These are phyloP conservation scores for Cinclus cinclus DNA, from an alignment of 2,113 vertebrate genomes.

Conservation along the genomic window DNA sequence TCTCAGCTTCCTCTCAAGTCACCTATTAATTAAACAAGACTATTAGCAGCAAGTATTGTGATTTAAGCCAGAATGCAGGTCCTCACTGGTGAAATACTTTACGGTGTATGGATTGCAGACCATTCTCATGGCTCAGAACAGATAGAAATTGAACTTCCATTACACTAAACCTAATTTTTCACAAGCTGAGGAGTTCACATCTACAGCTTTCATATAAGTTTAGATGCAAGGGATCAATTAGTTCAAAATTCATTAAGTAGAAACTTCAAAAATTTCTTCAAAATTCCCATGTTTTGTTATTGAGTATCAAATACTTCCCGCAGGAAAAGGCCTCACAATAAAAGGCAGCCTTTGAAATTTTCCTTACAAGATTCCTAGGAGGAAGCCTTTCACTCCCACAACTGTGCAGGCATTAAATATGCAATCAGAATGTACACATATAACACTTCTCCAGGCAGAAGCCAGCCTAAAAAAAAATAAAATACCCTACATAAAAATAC, in stretches of 20 bases:
- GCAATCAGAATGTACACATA: background rate
- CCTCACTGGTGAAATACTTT: background rate
- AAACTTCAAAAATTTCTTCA: background rate
- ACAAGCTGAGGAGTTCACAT: background rate
- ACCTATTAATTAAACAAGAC: background rate
- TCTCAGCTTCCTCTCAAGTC: background rate
- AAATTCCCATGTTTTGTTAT: background rate
- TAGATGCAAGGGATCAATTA: background rate
- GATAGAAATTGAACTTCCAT: background rate
- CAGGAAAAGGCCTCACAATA: background rate
- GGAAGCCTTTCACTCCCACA: background rate
- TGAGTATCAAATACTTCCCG: background rate
- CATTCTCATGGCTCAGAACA: background rate
- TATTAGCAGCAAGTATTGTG: background rate
- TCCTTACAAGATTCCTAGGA: background rate
- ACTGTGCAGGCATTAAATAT: background rate
- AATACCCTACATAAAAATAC: background rate
- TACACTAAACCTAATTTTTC: background rate
- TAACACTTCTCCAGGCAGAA: background rate
- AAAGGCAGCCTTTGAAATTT: background rate
- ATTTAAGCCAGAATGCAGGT: background rate
- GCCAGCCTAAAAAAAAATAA: background rate
- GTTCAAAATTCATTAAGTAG: background rate
- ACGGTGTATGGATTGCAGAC: background rate
- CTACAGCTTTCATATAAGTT: background rate